These are phyloP conservation scores for Xestia xanthographa DNA, from an alignment of 2,888 invertebrate species.

Conservation along the genomic window DNA sequence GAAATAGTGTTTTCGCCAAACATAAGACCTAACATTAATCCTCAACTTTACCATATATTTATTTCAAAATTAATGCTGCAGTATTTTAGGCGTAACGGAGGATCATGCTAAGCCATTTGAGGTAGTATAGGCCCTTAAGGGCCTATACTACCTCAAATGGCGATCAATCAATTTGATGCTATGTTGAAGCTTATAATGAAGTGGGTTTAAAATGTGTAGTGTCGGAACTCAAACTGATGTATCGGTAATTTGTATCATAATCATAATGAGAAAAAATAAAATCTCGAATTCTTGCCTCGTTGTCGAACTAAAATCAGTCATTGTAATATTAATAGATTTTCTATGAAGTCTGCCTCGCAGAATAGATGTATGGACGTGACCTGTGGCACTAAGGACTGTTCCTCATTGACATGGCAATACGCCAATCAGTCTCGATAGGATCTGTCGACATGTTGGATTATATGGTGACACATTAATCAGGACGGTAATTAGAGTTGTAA, in stretches of 20 bases:
- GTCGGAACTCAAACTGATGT: background rate
- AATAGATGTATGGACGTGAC: constrained; percentile 12
- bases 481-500: background rate
- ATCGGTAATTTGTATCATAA: background rate
- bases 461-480: background rate
- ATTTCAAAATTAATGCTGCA: too few relatives aligned
- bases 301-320: background rate
- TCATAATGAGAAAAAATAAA: background rate
- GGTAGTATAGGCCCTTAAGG: too few relatives aligned
- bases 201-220: background rate
- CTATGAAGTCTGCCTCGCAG: constrained; percentile 6
- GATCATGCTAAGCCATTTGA: too few relatives aligned
- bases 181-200: background rate
- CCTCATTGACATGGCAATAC: constrained; percentile 10
- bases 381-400: constrained; percentile 3
- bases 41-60: too few relatives aligned
- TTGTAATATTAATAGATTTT: constrained; percentile 2
- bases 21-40: too few relatives aligned
- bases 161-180: too few relatives aligned
- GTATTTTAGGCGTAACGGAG: too few relatives aligned
- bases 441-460: background rate
- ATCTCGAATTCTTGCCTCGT: background rate
- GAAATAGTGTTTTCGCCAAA: too few relatives aligned
- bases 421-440: background rate
- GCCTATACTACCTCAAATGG: too few relatives aligned